Evolutionary conservation across 1,140 invertebrate species (phyloP), one percentile per base, ranked within the genome.

Genomic region (Lepidurus apus): DNA sequence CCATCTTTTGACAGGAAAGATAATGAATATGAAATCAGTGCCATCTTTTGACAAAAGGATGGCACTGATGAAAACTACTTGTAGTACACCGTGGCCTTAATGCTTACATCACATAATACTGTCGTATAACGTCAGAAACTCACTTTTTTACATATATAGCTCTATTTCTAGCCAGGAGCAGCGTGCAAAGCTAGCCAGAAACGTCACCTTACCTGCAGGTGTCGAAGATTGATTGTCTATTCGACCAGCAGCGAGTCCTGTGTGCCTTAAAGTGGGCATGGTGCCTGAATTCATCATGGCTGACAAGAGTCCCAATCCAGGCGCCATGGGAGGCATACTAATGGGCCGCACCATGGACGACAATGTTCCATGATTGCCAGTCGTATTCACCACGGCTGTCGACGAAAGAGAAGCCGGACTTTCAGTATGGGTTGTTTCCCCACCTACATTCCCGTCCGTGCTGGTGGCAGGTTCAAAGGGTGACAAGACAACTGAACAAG

Each of bases 271-370:
- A 21, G 13, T 65, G 17, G 53, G 53, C 53, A 65, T 65, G 6
- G 53, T 65, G 17, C 44, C 65, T 9, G 73, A 74, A 17, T 74
- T 74, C 11, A 79, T 74, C 74, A 79, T 74, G 74, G 78, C 78
- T 74, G 78, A 79, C 5, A 79, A 45, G n/a, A 79, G 78, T n/a
- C 78, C 78, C 42, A 74, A 45, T n/a, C 78, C 78, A 21, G 78
- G 78, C 73, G 78, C 78, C 78, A 79, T 74, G 42, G 73, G 43
- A 17, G 78, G 78, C 24, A 77, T 42, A 42, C 76, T 77, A 24
- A 53, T 77, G 42, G 76, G 76, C 8, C 76, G 76, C 17, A 47
- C 47, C 43, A 44, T 44, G 43, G 73, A 26, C 1, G 78, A 45
- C n/a, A 73, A 11, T 42, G 73, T 74, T 78, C 43, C 73, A 73